Conservation (phyloP, 2,888 invertebrate species). For the Leptinotarsa juncta region DNA sequence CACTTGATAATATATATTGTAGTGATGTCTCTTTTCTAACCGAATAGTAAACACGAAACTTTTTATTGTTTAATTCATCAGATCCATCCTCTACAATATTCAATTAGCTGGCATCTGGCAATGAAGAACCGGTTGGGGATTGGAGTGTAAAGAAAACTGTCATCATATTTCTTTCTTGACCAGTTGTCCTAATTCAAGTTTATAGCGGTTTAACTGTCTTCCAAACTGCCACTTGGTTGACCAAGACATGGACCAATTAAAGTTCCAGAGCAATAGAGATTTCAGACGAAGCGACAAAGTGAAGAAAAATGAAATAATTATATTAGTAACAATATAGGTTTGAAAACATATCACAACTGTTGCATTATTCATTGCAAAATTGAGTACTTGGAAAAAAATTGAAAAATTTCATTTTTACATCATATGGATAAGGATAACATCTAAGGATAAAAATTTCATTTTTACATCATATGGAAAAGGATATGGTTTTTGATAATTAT, state of each 20-base stretch:
- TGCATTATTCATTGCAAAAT: too few species aligned
- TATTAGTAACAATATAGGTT: too few species aligned
- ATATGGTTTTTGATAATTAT: too few species aligned
- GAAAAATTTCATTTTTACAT: too few species aligned
- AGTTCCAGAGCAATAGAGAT: neutral
- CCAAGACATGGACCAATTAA: conserved; percentile 33
- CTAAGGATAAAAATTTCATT: too few species aligned
- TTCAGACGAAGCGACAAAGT: neutral
- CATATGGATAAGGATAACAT: too few species aligned
- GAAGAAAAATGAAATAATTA: too few species aligned
- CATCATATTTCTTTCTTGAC: conserved; percentile 46
- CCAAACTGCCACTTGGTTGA: conserved; percentile 39
- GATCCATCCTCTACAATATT: neutral
- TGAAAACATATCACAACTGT: too few species aligned
- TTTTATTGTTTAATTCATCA: neutral
- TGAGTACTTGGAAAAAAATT: too few species aligned
- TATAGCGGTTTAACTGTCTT: conserved; percentile 36
- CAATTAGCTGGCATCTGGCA: conserved; percentile 29
- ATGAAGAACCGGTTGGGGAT: conserved; percentile 17
- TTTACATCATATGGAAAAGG: too few species aligned
- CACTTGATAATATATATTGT: too few species aligned
- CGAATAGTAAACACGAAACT: neutral
- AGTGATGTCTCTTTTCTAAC: too few species aligned
- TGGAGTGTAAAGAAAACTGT: conserved; percentile 28
- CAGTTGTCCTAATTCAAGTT: conserved; percentile 38